Conservation (phyloP, 2,113 vertebrate species). For the Lagopus leucura region DNA sequence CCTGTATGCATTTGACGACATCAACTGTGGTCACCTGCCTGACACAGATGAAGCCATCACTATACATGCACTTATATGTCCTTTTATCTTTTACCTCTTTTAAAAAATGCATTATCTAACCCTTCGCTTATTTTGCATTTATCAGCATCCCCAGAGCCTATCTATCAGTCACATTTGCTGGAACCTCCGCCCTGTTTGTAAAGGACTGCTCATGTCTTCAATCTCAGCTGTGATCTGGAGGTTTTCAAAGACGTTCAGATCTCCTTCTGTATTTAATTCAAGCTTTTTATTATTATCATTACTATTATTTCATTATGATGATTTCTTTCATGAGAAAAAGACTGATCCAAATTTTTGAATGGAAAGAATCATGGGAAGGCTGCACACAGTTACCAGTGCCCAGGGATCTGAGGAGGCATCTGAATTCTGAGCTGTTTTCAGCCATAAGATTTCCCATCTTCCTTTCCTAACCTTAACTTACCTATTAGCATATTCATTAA, state of each 20-base stretch:
- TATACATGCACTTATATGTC: background rate
- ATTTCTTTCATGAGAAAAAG: background rate
- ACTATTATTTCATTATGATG: background rate
- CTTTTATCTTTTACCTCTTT: background rate
- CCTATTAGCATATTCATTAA: constrained; percentile 40
- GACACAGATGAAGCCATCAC: background rate
- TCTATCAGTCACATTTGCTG: accelerated
- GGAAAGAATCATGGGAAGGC: background rate
- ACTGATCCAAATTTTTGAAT: background rate
- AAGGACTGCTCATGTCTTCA: accelerated
- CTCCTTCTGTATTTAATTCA: background rate
- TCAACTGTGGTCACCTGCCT: background rate
- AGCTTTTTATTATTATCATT: background rate
- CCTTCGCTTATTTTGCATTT: background rate
- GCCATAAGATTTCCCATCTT: background rate
- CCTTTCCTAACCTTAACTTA: background rate
- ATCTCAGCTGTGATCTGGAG: background rate
- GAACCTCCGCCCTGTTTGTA: background rate
- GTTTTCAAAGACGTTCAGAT: background rate
- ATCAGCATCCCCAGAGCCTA: background rate
- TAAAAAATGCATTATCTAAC: background rate
- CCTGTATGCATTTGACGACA: background rate
- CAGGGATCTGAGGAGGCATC: background rate
- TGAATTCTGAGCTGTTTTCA: background rate
- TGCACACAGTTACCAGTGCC: background rate